phyloP scores from a whole-genome alignment of 35 echinoderm and acorn worm species.

The Heliocidaris tuberculata region DNA sequence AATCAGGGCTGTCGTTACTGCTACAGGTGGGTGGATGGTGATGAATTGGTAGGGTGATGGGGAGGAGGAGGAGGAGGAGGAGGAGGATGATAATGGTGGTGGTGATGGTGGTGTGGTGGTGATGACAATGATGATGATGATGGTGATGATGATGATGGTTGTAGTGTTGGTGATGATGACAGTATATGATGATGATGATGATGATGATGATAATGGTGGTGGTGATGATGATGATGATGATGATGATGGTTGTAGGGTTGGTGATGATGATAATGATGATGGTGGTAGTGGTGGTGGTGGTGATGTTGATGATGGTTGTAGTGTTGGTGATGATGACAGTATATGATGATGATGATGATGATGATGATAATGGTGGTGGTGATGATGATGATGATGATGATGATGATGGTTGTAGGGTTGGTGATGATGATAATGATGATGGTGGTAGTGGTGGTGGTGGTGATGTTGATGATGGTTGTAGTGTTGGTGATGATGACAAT shows the following conservation, averaged over 20 bases:
- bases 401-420: background rate
- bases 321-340: no score
- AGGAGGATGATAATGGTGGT: background rate
- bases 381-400: slow-evolving; percentile 29
- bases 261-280: background rate
- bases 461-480: no score
- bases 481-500: background rate
- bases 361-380: background rate
- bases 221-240: background rate
- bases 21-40: slow-evolving; percentile 52
- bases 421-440: background rate
- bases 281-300: background rate
- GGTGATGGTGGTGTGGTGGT: no score
- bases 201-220: background rate
- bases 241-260: background rate
- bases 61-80: no score
- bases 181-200: background rate
- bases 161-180: no score
- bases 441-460: no score
- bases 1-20: slow-evolving; percentile 63
- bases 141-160: no score
- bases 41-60: no score
- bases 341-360: background rate
- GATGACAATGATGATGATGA: no score
- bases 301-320: background rate